Percentiles rank a stretch among this genome's conserved stretches.
Conservation (phyloP, 1,140 invertebrate species). For the Lepidurus arcticus region DNA sequence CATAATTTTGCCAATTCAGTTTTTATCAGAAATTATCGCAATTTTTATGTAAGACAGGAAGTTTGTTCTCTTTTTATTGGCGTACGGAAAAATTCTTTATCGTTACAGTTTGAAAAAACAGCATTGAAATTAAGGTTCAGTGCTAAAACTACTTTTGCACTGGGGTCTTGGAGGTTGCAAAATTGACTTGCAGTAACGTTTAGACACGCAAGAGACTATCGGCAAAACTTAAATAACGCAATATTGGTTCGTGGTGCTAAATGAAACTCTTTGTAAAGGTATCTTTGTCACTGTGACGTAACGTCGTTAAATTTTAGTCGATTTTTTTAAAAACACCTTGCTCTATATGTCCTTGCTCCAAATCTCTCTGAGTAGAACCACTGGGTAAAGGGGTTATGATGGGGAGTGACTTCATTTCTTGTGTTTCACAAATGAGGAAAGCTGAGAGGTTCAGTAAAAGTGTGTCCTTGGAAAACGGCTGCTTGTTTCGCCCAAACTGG, state of each 20-base stretch:
- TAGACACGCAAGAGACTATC: background rate
- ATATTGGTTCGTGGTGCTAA: background rate
- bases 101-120: background rate
- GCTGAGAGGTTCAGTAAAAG: background rate
- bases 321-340: background rate
- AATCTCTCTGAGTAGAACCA: background rate
- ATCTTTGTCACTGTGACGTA: background rate
- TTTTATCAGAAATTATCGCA: background rate
- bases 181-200: background rate
- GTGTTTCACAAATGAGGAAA: background rate
- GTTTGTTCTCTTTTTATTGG: background rate
- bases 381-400: background rate
- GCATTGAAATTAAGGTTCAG: background rate
- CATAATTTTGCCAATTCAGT: background rate
- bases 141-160: conserved; percentile 6
- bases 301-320: conserved; percentile 16
- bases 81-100: background rate
- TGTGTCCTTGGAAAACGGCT: background rate
- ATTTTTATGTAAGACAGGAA: background rate
- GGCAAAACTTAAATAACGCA: no score
- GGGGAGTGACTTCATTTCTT: background rate
- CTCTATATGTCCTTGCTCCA: no score
- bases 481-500: background rate
- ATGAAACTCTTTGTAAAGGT: background rate
- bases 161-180: background rate